Percentiles rank a stretch among this genome's conserved stretches.
phyloP scores from a whole-genome alignment of 23 tunicate species.

The Pegea sp. region DNA sequence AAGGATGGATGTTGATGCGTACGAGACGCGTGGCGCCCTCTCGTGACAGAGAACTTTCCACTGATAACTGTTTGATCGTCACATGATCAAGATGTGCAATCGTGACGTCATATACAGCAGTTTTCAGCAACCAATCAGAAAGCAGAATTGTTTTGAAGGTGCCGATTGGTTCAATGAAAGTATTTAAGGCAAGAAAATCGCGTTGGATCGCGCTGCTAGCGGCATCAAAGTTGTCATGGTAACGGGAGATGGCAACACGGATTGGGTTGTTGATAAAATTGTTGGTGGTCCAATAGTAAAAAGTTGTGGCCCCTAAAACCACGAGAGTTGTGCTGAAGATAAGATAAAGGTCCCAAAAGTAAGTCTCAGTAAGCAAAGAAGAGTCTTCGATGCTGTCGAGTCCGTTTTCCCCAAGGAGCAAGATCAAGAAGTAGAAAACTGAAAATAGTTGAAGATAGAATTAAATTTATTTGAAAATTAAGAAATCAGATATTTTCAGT shows the following conservation, averaged over 20 bases:
- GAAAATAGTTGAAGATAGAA: too few species aligned
- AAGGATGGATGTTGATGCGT: constrained; percentile 14
- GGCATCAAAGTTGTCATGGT: constrained; percentile 15
- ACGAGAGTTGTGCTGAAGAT: not conserved
- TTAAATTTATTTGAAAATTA: too few species aligned
- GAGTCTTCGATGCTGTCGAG: not conserved
- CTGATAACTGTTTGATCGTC: constrained; percentile 9
- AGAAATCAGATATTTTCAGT: too few species aligned
- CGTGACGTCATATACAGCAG: constrained; percentile 19
- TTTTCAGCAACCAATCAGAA: constrained; percentile 59
- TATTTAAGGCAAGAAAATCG: constrained; percentile 62
- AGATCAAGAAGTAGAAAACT: not conserved
- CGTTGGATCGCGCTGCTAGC: constrained; percentile 12
- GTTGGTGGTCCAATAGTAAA: constrained; percentile 51
- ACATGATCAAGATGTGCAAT: constrained; percentile 47
- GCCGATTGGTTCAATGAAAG: constrained; percentile 22
- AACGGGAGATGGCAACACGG: constrained; percentile 10
- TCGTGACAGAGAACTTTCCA: constrained; percentile 60
- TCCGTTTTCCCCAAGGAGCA: not conserved
- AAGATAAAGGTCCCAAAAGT: not conserved
- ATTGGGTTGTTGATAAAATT: constrained; percentile 69
- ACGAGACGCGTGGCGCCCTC: constrained; percentile 46
- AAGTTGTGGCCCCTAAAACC: constrained; percentile 3
- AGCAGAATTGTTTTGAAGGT: constrained; percentile 27
- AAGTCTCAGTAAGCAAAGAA: not conserved